Evolutionary conservation across 2,888 invertebrate species (phyloP).

Genomic region (Campoplex capitator): DNA sequence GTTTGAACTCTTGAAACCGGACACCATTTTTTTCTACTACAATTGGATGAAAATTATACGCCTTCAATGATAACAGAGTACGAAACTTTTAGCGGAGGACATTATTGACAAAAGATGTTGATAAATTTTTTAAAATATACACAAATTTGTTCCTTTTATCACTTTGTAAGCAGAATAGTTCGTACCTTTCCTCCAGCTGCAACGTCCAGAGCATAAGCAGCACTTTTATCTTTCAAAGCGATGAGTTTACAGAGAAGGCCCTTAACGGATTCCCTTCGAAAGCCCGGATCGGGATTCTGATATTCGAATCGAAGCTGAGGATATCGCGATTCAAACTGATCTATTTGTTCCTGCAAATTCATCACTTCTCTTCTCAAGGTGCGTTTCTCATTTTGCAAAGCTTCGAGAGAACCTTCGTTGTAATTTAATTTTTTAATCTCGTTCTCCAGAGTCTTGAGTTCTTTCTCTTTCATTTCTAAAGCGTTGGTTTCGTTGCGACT

Average conservation of each 20-base stretch:
- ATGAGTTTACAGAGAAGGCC: slow-evolving; percentile 94
- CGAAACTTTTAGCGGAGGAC: no score
- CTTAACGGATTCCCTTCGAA: slow-evolving; percentile 88
- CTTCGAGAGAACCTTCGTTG: slow-evolving; percentile 87
- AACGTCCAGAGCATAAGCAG: slow-evolving; percentile 93
- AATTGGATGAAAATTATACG: no score
- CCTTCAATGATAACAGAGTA: no score
- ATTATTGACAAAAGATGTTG: no score
- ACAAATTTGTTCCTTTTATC: not conserved
- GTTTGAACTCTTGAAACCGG: no score
- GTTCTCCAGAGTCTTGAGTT: slow-evolving; percentile 86
- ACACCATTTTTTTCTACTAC: no score
- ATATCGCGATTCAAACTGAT: slow-evolving; percentile 87
- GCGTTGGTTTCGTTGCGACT: slow-evolving; percentile 88
- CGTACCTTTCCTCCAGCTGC: slow-evolving; percentile 93
- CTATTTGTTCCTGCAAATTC: slow-evolving; percentile 86
- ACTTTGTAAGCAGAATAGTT: slow-evolving; percentile 59
- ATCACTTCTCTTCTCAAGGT: slow-evolving; percentile 86
- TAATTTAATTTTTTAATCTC: slow-evolving; percentile 87
- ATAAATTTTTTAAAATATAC: not conserved
- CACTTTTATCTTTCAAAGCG: slow-evolving; percentile 88
- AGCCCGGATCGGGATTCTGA: slow-evolving; percentile 91
- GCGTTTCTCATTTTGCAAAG: slow-evolving; percentile 86
- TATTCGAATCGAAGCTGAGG: slow-evolving; percentile 90
- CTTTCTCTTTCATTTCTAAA: slow-evolving; percentile 86